phyloP scores from a whole-genome alignment of 1,140 invertebrate genomes.

The Melitaea cinxia region DNA sequence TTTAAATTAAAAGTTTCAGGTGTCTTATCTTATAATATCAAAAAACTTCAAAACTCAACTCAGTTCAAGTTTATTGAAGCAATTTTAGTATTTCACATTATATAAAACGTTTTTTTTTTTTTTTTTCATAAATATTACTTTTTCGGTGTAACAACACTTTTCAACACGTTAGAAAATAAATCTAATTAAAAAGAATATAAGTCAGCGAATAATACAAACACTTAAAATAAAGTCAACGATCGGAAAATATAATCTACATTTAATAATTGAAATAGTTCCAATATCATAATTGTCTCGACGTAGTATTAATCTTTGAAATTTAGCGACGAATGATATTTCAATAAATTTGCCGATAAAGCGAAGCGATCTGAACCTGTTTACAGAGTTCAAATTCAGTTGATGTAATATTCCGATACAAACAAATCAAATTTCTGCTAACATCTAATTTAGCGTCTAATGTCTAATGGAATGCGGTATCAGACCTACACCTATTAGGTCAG shows the following conservation, averaged over 20 bases:
- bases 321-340: constrained; percentile 30
- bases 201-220: too few species aligned
- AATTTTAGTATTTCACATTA: too few species aligned
- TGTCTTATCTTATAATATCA: too few species aligned
- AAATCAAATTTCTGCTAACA: constrained; percentile 35
- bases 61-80: too few species aligned
- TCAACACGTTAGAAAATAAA: too few species aligned
- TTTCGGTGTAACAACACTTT: too few species aligned
- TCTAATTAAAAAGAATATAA: not conserved
- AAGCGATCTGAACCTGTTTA: constrained; percentile 22
- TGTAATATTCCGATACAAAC: constrained; percentile 31
- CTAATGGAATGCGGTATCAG: constrained; percentile 45
- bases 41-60: too few species aligned
- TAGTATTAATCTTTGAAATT: constrained; percentile 25
- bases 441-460: constrained; percentile 22
- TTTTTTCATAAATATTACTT: too few species aligned
- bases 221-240: not conserved
- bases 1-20: too few species aligned
- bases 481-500: constrained; percentile 56
- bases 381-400: constrained; percentile 34
- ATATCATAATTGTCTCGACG: constrained; percentile 12
- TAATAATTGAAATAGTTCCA: constrained; percentile 1
- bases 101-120: too few species aligned
- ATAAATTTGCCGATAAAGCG: constrained; percentile 23
- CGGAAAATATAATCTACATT: not conserved